Evolutionary conservation across 2,888 invertebrate species (phyloP), one percentile per base, ranked within the genome.

Genomic region (Tortrix viridana): DNA sequence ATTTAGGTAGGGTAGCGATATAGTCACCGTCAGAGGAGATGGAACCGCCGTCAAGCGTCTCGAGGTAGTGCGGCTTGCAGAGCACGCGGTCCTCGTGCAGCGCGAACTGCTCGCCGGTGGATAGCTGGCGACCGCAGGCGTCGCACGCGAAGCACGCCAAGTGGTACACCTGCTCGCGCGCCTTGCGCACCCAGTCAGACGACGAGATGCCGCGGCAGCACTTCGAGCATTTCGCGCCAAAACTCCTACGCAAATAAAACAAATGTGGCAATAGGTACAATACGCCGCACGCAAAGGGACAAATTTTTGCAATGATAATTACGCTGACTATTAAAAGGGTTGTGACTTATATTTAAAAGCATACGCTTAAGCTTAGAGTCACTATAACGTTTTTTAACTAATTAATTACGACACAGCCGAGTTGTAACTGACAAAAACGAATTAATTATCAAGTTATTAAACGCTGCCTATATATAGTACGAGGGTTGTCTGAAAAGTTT

Each of bases 71-170:
- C 46, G 98, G 97, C 91, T 99, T 99, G 93, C 99, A 99, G 69
- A 99, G 95, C 63, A 99, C 96, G 70, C 98, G 93, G 84, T 97
- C 97, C 76, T 99, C 98, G 85, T 98, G 96, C 66, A 99, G 94
- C 12, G 99, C 98, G 88, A 99, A 99, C 93, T 99, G 98, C 86
- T 99, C 98, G 5, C 98, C 98, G 0, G 98, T 98, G 71, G 97
- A 97, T 65, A 98, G 93, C 88, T 98, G 98, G 37, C 98, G 94
- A 74, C 97, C 97, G 86, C 98, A 98, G 65, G 97, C 97, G 87
- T 99, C 98, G 89, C 99, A 99, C 19, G 99, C 98, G 92, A 99
- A 99, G 92, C 99, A 99, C 52, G 99, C 99, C 84, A 99, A 93
- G 91, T 99, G 99, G 92, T 98, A 99, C 37, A 99, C 98, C 85